Percentiles rank a stretch among this genome's conserved stretches.
phyloP scores from a whole-genome alignment of 1,140 invertebrate genomes.

The Neotoxoptera formosana region DNA sequence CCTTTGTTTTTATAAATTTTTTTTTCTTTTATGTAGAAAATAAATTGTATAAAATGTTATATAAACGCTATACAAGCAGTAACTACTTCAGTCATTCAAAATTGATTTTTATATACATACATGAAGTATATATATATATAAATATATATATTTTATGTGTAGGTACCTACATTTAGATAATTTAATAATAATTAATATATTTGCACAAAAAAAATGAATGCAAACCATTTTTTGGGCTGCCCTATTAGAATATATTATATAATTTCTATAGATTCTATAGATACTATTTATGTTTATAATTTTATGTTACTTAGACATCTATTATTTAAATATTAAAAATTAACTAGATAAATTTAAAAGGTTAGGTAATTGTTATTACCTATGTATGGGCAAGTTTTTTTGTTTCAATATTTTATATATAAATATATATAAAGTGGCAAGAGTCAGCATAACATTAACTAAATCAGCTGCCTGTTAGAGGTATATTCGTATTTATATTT shows the following conservation, averaged over 20 bases:
- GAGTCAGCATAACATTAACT: slow-evolving; percentile 25
- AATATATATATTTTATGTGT: background rate
- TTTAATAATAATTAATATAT: slow-evolving; percentile 12
- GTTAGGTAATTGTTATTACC: slow-evolving; percentile 4
- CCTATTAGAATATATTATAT: slow-evolving; percentile 30
- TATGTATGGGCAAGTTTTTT: slow-evolving; percentile 39
- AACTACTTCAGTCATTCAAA: slow-evolving; percentile 57
- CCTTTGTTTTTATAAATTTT: slow-evolving; percentile 40
- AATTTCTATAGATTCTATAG: background rate
- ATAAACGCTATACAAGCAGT: slow-evolving; percentile 56
- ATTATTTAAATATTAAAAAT: slow-evolving; percentile 53
- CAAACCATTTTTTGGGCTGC: slow-evolving; percentile 1
- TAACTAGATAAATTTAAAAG: slow-evolving; percentile 4
- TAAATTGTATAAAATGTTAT: slow-evolving; percentile 57
- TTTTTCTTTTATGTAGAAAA: slow-evolving; percentile 54
- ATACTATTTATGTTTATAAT: slow-evolving; percentile 22
- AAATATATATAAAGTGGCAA: slow-evolving; percentile 32
- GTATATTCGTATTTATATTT: background rate
- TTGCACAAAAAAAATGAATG: slow-evolving; percentile 33
- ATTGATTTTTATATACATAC: slow-evolving; percentile 43
- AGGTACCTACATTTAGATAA: slow-evolving; percentile 40
- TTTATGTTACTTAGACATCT: slow-evolving; percentile 32
- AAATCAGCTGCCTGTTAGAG: slow-evolving; percentile 40
- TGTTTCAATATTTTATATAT: slow-evolving; percentile 28
- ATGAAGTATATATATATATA: background rate